Evolutionary conservation across 1,140 invertebrate genomes (phyloP).

Genomic region (Trichonephila clavata): DNA sequence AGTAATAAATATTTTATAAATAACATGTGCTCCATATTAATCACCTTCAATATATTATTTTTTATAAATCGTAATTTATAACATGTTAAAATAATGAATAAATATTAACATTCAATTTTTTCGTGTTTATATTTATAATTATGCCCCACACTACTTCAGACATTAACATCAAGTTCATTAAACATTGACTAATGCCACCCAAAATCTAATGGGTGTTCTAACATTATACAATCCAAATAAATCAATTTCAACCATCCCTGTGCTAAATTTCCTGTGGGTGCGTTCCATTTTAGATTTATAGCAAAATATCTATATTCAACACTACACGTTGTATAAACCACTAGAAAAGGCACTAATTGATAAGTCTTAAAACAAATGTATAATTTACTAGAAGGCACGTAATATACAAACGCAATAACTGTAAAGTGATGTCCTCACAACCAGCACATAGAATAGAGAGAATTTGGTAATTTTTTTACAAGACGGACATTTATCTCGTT

Average conservation of each 20-base stretch:
- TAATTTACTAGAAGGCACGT: background rate
- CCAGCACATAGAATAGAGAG: background rate
- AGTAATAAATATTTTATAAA: too few relatives aligned
- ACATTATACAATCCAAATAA: background rate
- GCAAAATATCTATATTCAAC: background rate
- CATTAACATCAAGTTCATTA: background rate
- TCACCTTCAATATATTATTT: too few relatives aligned
- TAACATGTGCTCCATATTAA: too few relatives aligned
- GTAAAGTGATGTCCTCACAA: background rate
- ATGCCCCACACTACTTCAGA: too few relatives aligned
- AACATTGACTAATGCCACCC: background rate
- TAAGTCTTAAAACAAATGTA: background rate
- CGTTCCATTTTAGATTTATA: background rate
- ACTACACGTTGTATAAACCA: background rate
- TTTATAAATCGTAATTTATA: too few relatives aligned
- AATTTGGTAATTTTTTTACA: background rate
- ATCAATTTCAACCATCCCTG: background rate
- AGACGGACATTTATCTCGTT: background rate
- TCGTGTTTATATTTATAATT: too few relatives aligned
- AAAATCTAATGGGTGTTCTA: background rate
- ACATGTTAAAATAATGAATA: too few relatives aligned
- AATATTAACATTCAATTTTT: too few relatives aligned
- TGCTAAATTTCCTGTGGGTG: background rate
- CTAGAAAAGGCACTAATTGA: background rate
- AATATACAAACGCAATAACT: background rate